Conservation (phyloP, 2,113 vertebrate species). For the Ploceus nigricollis region DNA sequence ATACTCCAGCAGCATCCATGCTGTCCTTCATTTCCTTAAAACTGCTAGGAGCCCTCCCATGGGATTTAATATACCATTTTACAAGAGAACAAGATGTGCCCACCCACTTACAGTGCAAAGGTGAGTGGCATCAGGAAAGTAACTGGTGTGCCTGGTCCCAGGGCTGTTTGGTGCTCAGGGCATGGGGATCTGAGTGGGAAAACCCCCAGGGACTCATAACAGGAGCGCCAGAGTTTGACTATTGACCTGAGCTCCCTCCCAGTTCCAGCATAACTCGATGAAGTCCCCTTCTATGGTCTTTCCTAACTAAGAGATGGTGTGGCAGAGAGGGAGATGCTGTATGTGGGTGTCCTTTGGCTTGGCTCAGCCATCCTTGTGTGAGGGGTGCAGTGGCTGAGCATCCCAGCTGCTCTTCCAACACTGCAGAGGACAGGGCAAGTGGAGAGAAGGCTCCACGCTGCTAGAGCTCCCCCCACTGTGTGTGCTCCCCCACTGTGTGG, state of each 20-base stretch:
- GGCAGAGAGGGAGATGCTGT: background rate
- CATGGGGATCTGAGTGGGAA: background rate
- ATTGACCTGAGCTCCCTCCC: background rate
- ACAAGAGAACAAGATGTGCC: background rate
- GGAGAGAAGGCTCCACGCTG: background rate
- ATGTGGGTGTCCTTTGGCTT: accelerated
- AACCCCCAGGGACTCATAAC: background rate
- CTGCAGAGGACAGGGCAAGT: background rate
- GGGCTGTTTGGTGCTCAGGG: background rate
- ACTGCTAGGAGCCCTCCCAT: background rate
- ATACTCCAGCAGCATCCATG: background rate
- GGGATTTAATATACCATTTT: background rate
- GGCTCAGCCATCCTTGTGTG: accelerated
- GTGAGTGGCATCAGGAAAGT: background rate
- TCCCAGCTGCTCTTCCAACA: background rate
- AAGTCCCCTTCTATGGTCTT: background rate
- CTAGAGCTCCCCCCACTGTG: background rate
- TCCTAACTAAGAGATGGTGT: background rate
- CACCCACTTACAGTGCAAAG: accelerated
- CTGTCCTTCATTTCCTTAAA: background rate
- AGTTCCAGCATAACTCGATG: background rate
- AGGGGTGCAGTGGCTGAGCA: background rate
- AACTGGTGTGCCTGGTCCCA: background rate
- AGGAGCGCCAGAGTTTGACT: background rate
- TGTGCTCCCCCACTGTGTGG: accelerated